Conservation (phyloP, 2,888 invertebrate genomes). For the Caprella mutica region DNA sequence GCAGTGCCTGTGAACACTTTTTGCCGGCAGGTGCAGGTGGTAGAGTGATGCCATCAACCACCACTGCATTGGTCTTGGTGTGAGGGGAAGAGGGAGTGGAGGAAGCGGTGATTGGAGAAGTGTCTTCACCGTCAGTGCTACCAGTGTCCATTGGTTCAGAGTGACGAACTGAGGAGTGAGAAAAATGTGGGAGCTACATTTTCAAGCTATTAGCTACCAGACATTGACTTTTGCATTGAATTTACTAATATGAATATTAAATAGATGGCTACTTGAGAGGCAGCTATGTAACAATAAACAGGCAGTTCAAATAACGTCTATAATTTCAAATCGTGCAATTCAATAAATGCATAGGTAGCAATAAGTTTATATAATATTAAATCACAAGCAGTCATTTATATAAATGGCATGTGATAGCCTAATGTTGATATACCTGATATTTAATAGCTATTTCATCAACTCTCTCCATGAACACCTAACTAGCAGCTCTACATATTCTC, state of each 20-base stretch:
- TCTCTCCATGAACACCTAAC: too few relatives aligned
- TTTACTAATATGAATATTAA: too few relatives aligned
- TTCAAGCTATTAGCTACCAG: not conserved
- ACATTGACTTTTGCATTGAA: too few relatives aligned
- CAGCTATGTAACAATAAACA: not conserved
- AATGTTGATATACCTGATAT: too few relatives aligned
- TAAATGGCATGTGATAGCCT: too few relatives aligned
- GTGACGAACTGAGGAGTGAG: slow-evolving; percentile 16
- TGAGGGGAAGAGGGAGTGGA: too few relatives aligned
- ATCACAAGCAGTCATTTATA: too few relatives aligned
- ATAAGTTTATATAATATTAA: too few relatives aligned
- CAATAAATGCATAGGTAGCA: not conserved
- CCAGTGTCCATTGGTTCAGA: slow-evolving; percentile 34
- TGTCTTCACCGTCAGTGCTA: slow-evolving; percentile 30
- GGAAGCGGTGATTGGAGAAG: too few relatives aligned
- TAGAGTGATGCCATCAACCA: slow-evolving; percentile 22
- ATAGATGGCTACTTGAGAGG: not conserved
- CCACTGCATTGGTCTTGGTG: slow-evolving; percentile 9
- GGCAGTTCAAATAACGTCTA: not conserved
- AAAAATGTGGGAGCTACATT: not conserved
- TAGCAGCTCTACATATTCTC: too few relatives aligned
- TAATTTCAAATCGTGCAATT: not conserved
- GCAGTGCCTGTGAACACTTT: slow-evolving; percentile 25
- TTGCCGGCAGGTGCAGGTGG: slow-evolving; percentile 26
- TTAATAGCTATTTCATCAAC: too few relatives aligned